Percentiles rank a stretch among this genome's conserved stretches.
Conservation (phyloP, 2,888 invertebrate genomes). For the Drosophila atripex region DNA sequence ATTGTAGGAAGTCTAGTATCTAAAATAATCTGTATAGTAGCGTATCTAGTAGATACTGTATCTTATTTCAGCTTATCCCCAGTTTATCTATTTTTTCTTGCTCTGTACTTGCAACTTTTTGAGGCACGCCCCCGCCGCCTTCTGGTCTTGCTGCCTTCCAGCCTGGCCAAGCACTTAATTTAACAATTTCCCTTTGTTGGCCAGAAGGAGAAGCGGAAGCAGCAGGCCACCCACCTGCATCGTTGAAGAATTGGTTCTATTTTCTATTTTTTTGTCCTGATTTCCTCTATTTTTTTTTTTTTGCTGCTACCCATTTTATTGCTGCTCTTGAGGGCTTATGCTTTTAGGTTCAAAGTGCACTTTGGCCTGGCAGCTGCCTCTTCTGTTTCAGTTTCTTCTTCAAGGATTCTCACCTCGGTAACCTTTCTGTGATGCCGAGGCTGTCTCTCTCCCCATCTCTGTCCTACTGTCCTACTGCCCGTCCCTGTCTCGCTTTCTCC, state of each 20-base stretch:
- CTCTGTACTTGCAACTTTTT: slow-evolving; percentile 61
- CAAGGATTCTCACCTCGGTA: slow-evolving; percentile 31
- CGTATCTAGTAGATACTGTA: too few species aligned
- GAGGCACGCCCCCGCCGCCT: slow-evolving; percentile 23
- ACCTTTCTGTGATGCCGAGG: not conserved
- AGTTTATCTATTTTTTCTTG: not conserved
- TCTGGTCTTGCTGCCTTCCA: slow-evolving; percentile 8
- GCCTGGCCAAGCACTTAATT: slow-evolving; percentile 69
- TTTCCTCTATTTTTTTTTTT: slow-evolving; percentile 1
- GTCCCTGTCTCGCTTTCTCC: not conserved
- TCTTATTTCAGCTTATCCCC: too few species aligned
- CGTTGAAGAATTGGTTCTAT: not conserved
- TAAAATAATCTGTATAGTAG: too few species aligned
- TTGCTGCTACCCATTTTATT: slow-evolving; percentile 3
- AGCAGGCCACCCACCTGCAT: slow-evolving; percentile 17
- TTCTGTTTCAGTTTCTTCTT: slow-evolving; percentile 19
- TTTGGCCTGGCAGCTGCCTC: slow-evolving; percentile 45
- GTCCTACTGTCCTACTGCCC: not conserved
- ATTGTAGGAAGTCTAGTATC: too few species aligned
- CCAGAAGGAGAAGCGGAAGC: not conserved
- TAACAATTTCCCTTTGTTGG: slow-evolving; percentile 73
- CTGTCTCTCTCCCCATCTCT: not conserved
- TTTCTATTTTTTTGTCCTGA: not conserved
- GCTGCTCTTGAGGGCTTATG: slow-evolving; percentile 39
- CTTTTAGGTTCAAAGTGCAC: slow-evolving; percentile 49